phyloP scores from a whole-genome alignment of 2,113 vertebrate species.

The Aramus guarauna region DNA sequence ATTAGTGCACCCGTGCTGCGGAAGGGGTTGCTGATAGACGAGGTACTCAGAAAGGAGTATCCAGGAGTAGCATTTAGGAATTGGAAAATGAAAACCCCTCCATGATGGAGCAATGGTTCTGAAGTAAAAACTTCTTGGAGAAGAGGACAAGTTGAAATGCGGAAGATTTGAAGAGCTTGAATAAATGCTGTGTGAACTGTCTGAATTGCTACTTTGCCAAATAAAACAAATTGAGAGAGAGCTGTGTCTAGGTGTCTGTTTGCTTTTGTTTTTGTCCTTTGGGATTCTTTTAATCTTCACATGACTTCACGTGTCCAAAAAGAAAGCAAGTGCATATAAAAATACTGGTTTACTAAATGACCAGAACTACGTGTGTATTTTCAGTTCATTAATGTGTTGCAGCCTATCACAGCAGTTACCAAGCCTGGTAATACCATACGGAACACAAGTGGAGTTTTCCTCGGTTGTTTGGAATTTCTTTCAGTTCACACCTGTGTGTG shows the following conservation, averaged over 20 bases:
- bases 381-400: neutral
- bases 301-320: neutral
- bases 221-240: slow-evolving; percentile 61
- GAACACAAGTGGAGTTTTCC: neutral
- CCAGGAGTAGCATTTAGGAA: neutral
- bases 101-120: slow-evolving; percentile 25
- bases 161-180: slow-evolving; percentile 53
- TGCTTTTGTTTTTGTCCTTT: neutral
- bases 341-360: neutral
- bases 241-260: neutral
- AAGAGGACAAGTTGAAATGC: slow-evolving; percentile 29
- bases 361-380: neutral
- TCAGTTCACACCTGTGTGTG: neutral
- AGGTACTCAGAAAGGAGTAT: neutral
- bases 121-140: slow-evolving; percentile 36
- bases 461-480: neutral
- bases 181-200: slow-evolving; percentile 63
- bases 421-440: neutral
- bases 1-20: neutral
- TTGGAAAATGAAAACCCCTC: neutral
- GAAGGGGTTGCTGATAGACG: neutral
- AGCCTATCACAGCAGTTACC: neutral
- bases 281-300: neutral
- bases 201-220: slow-evolving; percentile 68
- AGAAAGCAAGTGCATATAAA: neutral